Evolutionary conservation across 2,113 vertebrate genomes (phyloP), one percentile per base, ranked within the genome.

Genomic region (Ornithorhynchus anatinus): DNA sequence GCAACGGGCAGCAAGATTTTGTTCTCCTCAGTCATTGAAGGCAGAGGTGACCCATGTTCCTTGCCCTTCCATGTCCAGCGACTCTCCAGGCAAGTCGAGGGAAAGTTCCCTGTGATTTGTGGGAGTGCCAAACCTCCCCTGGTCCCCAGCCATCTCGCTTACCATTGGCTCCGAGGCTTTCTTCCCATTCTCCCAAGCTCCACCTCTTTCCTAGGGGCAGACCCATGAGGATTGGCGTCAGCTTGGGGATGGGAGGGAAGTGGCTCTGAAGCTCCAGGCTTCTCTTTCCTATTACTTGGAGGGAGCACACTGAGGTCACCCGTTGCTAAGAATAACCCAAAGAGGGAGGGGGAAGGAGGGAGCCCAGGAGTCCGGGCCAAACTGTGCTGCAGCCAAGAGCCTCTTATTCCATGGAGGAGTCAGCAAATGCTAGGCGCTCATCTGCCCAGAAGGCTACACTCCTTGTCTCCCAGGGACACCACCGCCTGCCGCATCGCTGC

Each of bases 281-380:
- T 17, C n/a, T n/a, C 75, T 80, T 87, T 81, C 80, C 75, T 81
- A 72, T 78, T 66, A 62, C 70, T 69, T 67, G n/a, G 50, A 78
- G 76, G 75, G 86, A 74, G 77, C 69, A 69, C 59, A 70, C 74
- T 75, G 81, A 84, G 80, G 82, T 82, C 84, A 81, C 72, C 47
- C 77, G 56, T 77, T 84, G 77, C 84, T 88, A 84, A 87, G 81
- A 88, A 88, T 88, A 88, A 81, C 82, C 52, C 72, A 72, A 65
- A 68, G 69, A 47, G 59, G 59, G 60, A 35, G 32, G 69, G 36
- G 8, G 38, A 36, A 19, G 5, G 22, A 47, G 42, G 57, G 61
- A 54, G 37, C 52, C 43, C 47, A 65, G 69, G 80, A 62, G 71
- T 53, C 59, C 62, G 47, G 58, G 69, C 74, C 69, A 61, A 36